Evolutionary conservation across 2,888 invertebrate genomes (phyloP), one percentile per base, ranked within the genome.

Genomic region (Leucania comma): DNA sequence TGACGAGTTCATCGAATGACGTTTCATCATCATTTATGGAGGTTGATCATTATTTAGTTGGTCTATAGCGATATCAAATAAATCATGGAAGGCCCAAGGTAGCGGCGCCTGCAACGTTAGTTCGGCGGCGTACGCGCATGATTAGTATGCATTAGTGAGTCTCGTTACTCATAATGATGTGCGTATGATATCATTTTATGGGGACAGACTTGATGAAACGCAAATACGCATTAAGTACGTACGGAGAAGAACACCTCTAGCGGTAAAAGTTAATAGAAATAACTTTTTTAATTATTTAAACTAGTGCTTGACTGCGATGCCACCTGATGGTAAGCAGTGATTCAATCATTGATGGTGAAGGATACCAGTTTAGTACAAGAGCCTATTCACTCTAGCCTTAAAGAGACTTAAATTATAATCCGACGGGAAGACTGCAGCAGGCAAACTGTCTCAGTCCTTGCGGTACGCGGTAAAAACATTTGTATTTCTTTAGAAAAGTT

Each of bases 101-200:
- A 84, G 68, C 67, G 62, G 62, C 61, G 63, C 60, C 82, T 48
- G 72, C 72, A 56, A 53, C 53, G 77, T 85, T 83, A 74, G 58
- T 73, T 65, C 62, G 80, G 80, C 69, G 78, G 83, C 71, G 81
- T 66, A 72, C 72, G 71, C 63, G 61, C 74, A 65, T 82, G 82
- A 90, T 90, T 90, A 88, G 83, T 89, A 90, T 89, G 88, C 89
- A 85, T 84, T 87, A 87, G 82, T 70, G 83, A 68, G 78, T 70
- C 84, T 89, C 86, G 83, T 88, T 89, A 89, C 81, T 82, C 82
- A 86, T 89, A 87, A 87, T 88, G 87, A 90, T 86, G 88, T 72
- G 81, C 78, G 81, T 84, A 89, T 90, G 88, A 89, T 90, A 88
- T 90, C 88, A 90, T 83, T 87, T 82, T 87, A 89, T 87, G 83